These are phyloP conservation scores for Meiosimyza platycephala DNA, from an alignment of 2,888 invertebrate genomes.

Conservation along the genomic window DNA sequence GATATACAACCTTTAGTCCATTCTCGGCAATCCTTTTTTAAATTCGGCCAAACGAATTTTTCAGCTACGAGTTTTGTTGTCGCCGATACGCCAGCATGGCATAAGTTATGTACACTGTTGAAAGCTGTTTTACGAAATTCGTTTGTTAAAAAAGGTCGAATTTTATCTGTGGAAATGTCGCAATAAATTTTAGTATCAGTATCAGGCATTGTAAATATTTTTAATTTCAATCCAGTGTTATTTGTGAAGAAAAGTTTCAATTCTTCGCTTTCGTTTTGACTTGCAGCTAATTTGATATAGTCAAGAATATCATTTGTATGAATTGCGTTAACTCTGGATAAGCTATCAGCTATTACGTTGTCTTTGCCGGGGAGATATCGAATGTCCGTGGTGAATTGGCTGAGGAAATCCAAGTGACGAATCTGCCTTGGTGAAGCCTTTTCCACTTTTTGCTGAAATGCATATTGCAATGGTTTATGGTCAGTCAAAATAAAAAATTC, in stretches of 20 bases:
- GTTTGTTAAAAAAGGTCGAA: conserved; percentile 34
- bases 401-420: conserved; percentile 3
- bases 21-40: conserved; percentile 24
- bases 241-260: not conserved
- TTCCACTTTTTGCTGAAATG: not conserved
- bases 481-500: not conserved
- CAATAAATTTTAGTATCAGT: not conserved
- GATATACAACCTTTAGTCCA: conserved; percentile 31
- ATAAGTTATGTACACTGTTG: conserved; percentile 28
- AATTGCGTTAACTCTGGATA: conserved; percentile 50
- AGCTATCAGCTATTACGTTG: conserved; percentile 38
- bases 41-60: conserved; percentile 29
- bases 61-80: conserved; percentile 3
- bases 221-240: no score
- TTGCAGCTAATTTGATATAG: conserved; percentile 22
- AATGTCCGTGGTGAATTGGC: conserved; percentile 3
- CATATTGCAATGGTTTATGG: no score
- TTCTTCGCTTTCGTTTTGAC: conserved; percentile 35
- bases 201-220: not conserved
- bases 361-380: conserved; percentile 27
- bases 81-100: conserved; percentile 25
- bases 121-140: conserved; percentile 29
- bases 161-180: not conserved
- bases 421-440: not conserved
- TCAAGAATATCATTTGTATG: conserved; percentile 37